Evolutionary conservation across 2,797 vertebrate genomes (phyloP).

Genomic region (Microctenopoma steveboyesi): DNA sequence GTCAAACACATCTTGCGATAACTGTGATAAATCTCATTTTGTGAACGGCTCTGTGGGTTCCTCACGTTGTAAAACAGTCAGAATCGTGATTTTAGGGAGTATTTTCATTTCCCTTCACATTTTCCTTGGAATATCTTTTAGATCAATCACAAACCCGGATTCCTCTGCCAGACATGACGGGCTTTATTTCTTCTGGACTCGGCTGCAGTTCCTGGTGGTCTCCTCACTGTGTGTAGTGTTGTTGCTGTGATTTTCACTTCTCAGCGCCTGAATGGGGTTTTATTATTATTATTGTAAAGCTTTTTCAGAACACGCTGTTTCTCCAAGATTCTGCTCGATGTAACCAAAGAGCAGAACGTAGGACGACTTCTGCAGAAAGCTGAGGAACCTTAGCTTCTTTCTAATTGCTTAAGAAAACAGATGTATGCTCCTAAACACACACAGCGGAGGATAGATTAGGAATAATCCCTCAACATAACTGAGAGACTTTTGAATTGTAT

Average conservation of each 20-base stretch:
- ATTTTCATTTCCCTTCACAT: background rate
- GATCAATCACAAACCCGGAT: slow-evolving; percentile 9
- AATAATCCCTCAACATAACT: too few relatives aligned
- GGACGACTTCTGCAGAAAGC: background rate
- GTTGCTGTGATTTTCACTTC: slow-evolving; percentile 16
- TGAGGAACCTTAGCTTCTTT: background rate
- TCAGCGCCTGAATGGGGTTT: background rate
- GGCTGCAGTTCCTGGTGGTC: slow-evolving; percentile 19
- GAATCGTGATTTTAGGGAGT: background rate
- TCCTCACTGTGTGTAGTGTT: background rate
- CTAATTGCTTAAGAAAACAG: too few relatives aligned
- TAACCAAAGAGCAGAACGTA: slow-evolving; percentile 25
- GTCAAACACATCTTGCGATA: too few relatives aligned
- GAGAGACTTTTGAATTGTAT: too few relatives aligned
- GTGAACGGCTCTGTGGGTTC: background rate
- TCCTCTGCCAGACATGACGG: background rate
- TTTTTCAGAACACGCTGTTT: slow-evolving; percentile 45
- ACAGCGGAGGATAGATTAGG: too few relatives aligned
- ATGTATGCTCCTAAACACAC: too few relatives aligned
- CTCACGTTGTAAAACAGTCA: background rate
- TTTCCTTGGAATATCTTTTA: background rate
- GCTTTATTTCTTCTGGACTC: slow-evolving; percentile 31
- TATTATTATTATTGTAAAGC: background rate
- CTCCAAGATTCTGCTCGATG: slow-evolving; percentile 16
- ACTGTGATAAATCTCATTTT: too few relatives aligned